Evolutionary conservation across 2,797 vertebrate species (phyloP), one percentile per base, ranked within the genome.

Genomic region (Tapirus indicus): DNA sequence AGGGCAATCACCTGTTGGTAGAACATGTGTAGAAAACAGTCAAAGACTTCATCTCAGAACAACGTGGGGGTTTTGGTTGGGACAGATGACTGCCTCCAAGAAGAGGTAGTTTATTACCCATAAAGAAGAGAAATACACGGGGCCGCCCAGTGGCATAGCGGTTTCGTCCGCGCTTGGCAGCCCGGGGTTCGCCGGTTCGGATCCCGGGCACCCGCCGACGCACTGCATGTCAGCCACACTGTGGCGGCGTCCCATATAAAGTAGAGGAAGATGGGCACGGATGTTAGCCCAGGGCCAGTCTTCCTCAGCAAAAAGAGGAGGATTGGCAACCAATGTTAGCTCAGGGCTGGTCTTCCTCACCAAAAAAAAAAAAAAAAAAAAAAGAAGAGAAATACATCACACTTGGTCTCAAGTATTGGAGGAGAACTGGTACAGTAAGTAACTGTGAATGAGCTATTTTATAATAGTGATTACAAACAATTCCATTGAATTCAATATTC

Each of bases 401-500:
- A 93, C 9, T 25, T 64, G 21, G 35, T 69, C 58, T 96, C 47
- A 91, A 83, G n/a, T 77, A 91, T 35, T 95, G 4, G 91, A 94
- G 32, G 93, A 47, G 23, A 95, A 88, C 3, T 79, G 13, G 47
- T 86, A 14, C 27, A 82, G 58, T 38, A 78, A 91, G 47, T 85
- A 88, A 93, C 12, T 85, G 66, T 89, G 38, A 56, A 12, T 38
- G 7, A 80, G 27, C 21, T 87, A 21, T 94, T 91, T 91, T 83
- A 25, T 62, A 86, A 85, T 2, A 68, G 58, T 58, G 44, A 95
- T 75, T 52, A 58, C 27, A 90, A 80, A 35, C 12, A 95, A 90
- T 44, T 85, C 16, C 62, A 96, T 1, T 94, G 32, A 93, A 85
- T 92, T 92, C 66, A 83, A 9, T 56, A 77, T 93, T 96, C 54